Conservation (phyloP, 2,888 invertebrate genomes). For the Rhabditophanes sp. region DNA sequence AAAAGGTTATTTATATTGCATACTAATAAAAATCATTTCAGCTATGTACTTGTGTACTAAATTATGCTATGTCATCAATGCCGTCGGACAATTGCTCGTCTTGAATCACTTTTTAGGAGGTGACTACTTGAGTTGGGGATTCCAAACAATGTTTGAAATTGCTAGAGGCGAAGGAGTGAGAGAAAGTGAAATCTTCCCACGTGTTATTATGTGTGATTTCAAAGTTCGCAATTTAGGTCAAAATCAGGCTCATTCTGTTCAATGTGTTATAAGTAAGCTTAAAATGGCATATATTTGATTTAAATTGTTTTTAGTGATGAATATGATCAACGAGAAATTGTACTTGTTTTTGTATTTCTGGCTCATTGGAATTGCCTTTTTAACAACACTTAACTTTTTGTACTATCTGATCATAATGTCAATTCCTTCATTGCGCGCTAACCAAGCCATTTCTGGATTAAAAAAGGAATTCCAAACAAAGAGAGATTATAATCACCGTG, state of each 20-base stretch:
- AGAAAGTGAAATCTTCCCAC: constrained; percentile 45
- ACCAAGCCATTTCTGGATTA: constrained; percentile 5
- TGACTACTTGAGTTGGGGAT: constrained; percentile 28
- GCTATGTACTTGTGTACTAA: constrained; percentile 45
- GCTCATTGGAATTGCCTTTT: constrained; percentile 20
- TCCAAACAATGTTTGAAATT: constrained; percentile 17
- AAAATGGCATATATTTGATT: constrained; percentile 22
- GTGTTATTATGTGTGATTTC: constrained; percentile 46
- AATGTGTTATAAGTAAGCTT: constrained; percentile 22
- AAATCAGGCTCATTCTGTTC: constrained; percentile 23
- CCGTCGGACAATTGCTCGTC: constrained; percentile 45
- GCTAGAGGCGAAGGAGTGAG: constrained; percentile 36
- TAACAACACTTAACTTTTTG: constrained; percentile 26
- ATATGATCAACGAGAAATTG: constrained; percentile 30
- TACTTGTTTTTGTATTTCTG: constrained; percentile 28
- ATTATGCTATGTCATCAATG: constrained; percentile 45
- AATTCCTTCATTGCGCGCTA: constrained; percentile 17
- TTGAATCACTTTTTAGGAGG: constrained; percentile 45
- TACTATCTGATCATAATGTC: constrained; percentile 20
- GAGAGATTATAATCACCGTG: background rate
- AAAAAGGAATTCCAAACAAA: background rate
- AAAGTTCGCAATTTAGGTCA: constrained; percentile 14
- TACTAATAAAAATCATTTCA: no score
- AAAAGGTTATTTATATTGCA: no score
- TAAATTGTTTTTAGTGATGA: constrained; percentile 31